Base-by-base conservation (phyloP, 2,797 vertebrate genomes). In the Sebastolobus alascanus region DNA sequence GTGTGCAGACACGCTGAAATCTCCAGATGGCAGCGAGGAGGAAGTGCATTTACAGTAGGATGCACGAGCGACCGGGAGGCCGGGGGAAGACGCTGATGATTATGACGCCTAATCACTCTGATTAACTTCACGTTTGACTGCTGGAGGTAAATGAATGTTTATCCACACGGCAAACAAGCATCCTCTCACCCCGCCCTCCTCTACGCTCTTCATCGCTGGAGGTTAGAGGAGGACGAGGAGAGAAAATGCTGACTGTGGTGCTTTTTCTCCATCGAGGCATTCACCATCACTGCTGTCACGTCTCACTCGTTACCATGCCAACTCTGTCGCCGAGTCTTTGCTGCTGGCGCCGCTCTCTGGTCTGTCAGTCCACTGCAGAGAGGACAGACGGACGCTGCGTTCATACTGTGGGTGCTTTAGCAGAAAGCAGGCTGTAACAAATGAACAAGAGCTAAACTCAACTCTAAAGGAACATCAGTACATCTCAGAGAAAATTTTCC, bases 141-240 rank as follows among this genome's bases (percentile, higher is more conserved):
- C 90, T 87, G 91, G 91, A 90, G 88, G 90, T 92, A 94, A 95
- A 96, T 94, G 67, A 95, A 91, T 94, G 92, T 95, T 96, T 95
- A 95, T 77, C 89, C 92, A 90, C 86, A 93, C 65, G 81, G 85
- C 89, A 95, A 95, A 94, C 92, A 92, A 93, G 90, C 89, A 22
- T 63, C 78, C 66, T 12, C 73, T 12, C 66, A 1, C 56, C 33
- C 10, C 52, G 4, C 40, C 69, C 72, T 66, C 68, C 71, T 31
- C 78, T 29, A 1, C 14, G 6, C 74, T 80, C 84, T 50, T 78
- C 68, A 22, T 65, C 20, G 85, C 91, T 88, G 83, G 85, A 87
- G 92, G 90, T 89, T 84, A 82, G 77, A 61, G 80, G 75, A 83
- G 79, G 84, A 88, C 59, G 46, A 18, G 40, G 33, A 60, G 75